These are phyloP conservation scores for Eurystomus gularis DNA, from an alignment of 2,113 vertebrate genomes.

Conservation along the genomic window DNA sequence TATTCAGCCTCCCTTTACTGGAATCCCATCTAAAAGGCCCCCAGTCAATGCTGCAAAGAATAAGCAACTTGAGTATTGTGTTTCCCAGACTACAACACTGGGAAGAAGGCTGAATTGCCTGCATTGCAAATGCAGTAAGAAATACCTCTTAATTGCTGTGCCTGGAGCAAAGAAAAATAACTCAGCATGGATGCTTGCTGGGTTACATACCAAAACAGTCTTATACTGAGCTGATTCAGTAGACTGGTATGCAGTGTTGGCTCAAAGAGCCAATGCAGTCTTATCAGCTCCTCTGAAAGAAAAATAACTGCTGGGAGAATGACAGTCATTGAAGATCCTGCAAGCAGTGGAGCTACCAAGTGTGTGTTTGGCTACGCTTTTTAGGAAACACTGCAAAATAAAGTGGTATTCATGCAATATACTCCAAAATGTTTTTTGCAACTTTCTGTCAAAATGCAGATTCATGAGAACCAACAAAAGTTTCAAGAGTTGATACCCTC, in stretches of 20 bases:
- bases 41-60: neutral
- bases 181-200: constrained; percentile 25
- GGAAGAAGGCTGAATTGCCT: constrained; percentile 1
- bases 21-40: neutral
- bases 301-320: neutral
- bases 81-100: neutral
- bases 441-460: neutral
- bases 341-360: neutral
- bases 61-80: neutral
- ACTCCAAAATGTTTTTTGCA: neutral
- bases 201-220: constrained; percentile 30
- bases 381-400: neutral
- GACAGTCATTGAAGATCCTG: neutral
- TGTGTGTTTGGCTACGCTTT: neutral
- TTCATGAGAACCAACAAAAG: no score
- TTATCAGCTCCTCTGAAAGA: neutral
- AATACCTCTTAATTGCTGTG: constrained; percentile 27
- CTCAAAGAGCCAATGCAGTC: neutral
- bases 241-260: constrained; percentile 24
- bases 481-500: no score
- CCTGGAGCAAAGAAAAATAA: constrained; percentile 49
- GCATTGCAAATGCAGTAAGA: constrained; percentile 29
- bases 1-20: neutral
- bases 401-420: neutral
- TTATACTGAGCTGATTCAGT: constrained; percentile 49